Conservation (phyloP, 2,797 vertebrate species). For the Tauraco hartlaubi region DNA sequence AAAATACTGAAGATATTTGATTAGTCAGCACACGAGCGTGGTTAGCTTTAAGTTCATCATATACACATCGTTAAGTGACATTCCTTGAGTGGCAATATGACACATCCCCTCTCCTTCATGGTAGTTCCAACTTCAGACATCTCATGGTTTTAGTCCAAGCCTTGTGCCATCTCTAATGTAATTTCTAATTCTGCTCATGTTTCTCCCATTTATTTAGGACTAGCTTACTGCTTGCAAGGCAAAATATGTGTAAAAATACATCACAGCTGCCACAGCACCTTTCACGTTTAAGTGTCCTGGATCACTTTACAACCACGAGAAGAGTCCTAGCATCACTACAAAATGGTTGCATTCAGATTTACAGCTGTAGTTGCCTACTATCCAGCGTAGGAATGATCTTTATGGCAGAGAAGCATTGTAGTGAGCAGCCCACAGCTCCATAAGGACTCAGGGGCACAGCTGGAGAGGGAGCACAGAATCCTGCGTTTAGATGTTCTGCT, state of each 20-base stretch:
- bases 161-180: neutral
- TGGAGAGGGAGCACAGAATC: neutral
- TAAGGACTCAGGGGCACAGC: neutral
- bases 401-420: neutral
- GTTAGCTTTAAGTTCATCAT: neutral
- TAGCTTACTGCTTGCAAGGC: neutral
- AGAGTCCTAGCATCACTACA: neutral
- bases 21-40: neutral
- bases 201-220: neutral
- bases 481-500: neutral
- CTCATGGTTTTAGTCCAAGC: neutral
- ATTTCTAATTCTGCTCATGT: neutral
- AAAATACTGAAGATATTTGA: neutral
- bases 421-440: neutral
- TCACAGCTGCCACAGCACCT: neutral
- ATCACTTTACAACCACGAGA: neutral
- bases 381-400: neutral
- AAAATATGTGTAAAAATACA: neutral
- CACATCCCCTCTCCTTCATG: neutral
- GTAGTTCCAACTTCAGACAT: neutral
- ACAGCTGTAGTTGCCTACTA: neutral
- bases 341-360: neutral
- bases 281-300: neutral
- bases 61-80: neutral
- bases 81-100: neutral